Percentiles rank a stretch among this genome's conserved stretches.
Evolutionary conservation across 2,113 vertebrate genomes (phyloP).

Genomic region (Willisornis vidua): DNA sequence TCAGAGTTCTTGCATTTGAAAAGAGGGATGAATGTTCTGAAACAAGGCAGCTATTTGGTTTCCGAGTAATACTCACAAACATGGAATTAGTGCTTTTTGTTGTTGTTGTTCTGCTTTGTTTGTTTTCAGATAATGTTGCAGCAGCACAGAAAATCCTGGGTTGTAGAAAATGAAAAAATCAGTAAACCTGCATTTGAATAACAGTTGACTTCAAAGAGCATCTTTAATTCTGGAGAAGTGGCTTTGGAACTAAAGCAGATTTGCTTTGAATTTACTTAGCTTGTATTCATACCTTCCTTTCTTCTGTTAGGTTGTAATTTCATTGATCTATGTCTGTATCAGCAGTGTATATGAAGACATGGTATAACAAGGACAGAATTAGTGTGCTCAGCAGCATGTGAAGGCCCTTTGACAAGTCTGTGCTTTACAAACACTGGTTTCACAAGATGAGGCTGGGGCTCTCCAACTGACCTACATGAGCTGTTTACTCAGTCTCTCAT

Average conservation of each 20-base stretch:
- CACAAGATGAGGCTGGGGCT: not conserved
- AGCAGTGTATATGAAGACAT: not conserved
- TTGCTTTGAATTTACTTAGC: not conserved
- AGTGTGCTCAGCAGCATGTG: not conserved
- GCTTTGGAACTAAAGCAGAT: not conserved
- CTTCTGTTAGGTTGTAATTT: not conserved
- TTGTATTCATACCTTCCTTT: not conserved
- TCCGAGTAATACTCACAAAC: not conserved
- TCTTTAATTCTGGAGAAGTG: not conserved
- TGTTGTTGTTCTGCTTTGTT: not conserved
- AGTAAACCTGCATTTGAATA: not conserved
- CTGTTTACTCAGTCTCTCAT: not conserved
- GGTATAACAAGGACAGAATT: not conserved
- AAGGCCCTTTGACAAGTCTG: not conserved
- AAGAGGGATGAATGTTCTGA: not conserved
- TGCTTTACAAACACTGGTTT: not conserved
- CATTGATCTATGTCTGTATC: not conserved
- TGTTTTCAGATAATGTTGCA: slow-evolving; percentile 4
- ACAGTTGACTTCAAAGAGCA: not conserved
- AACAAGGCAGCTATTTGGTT: not conserved
- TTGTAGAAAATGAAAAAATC: not conserved
- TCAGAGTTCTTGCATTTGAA: not conserved
- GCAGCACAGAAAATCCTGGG: not conserved
- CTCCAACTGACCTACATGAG: not conserved
- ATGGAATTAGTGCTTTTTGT: not conserved